Base-by-base conservation (phyloP, 2,888 invertebrate species). In the Amblyjoppa fuscipennis region DNA sequence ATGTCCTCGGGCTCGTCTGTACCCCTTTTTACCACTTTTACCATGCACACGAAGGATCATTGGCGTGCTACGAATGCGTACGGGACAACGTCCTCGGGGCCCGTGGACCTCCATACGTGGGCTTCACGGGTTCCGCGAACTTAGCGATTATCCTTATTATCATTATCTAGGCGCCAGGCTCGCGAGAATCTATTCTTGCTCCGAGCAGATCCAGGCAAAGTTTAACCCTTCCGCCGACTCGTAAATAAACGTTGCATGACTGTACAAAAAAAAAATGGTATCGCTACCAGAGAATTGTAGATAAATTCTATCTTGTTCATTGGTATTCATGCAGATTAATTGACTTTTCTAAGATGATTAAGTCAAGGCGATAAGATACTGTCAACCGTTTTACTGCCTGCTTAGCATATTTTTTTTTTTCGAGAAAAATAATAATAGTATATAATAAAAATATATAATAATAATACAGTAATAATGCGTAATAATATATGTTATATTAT, bases 61-160 rank as follows among this genome's bases (percentile, higher is more conserved):
- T 83, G 82, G 76, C 85, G 82, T 83, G 85, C 79, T 69, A 80
- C 76, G 82, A 80, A 83, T 85, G 76, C 75, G 53, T 80, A 83
- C 77, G 79, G 84, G 86, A 80, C 84, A 82, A 82, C 74, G 84
- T 79, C 85, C 82, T 34, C 85, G 61, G 85, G 85, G 70, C 61
- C 64, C 71, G 9, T 38, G 64, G 64, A 73, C 75, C 69, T 7
- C 41, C 9, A 41, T 51, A 76, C 16, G 79, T 71, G 53, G 79
- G 73, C 61, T 74, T 61, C 82, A 59, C 53, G 73, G 68, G 53
- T 85, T 85, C 85, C 41, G 68, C 68, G 85, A 83, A 85, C 66
- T 71, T 51, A 61, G 64, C 34, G 76, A 85, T 85, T 85, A 85
- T 79, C 85, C 66, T 85, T 76, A 85, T 85, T 85, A 85, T 81